A percentile compares a stretch with the other conserved stretches of the same genome.
Conservation (phyloP, 2,113 vertebrate species). For the Siniperca chuatsi region DNA sequence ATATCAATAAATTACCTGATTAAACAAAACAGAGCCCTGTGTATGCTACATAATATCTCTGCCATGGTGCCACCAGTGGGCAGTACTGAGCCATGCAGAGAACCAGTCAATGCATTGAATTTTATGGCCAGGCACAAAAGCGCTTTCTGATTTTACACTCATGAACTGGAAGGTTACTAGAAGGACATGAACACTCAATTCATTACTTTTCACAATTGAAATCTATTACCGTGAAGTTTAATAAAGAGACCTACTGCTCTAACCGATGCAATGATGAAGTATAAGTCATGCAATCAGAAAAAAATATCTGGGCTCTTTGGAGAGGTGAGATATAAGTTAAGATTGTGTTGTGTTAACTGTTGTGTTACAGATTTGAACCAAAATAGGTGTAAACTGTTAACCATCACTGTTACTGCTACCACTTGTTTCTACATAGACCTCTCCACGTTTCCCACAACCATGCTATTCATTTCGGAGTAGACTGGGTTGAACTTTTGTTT, state of each 20-base stretch:
- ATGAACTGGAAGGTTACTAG: conserved; percentile 54
- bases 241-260: background rate
- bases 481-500: background rate
- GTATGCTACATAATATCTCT: background rate
- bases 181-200: conserved; percentile 52
- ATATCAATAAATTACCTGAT: background rate
- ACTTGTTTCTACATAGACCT: background rate
- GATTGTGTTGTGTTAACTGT: background rate
- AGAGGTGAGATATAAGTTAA: conserved; percentile 7
- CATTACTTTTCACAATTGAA: conserved; percentile 53
- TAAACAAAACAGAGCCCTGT: background rate
- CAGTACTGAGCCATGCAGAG: conserved; percentile 44
- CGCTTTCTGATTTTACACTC: conserved; percentile 38
- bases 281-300: background rate
- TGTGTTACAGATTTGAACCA: background rate
- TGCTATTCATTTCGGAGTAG: background rate
- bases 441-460: background rate
- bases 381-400: background rate
- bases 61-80: conserved; percentile 61
- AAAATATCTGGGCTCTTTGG: background rate
- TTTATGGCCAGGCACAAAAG: conserved; percentile 18
- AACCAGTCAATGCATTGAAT: conserved; percentile 11
- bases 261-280: background rate
- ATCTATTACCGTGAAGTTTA: conserved; percentile 26
- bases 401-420: background rate